These are phyloP conservation scores for Gisinianus flammeolus DNA, from an alignment of 2,888 invertebrate species.

Conservation along the genomic window DNA sequence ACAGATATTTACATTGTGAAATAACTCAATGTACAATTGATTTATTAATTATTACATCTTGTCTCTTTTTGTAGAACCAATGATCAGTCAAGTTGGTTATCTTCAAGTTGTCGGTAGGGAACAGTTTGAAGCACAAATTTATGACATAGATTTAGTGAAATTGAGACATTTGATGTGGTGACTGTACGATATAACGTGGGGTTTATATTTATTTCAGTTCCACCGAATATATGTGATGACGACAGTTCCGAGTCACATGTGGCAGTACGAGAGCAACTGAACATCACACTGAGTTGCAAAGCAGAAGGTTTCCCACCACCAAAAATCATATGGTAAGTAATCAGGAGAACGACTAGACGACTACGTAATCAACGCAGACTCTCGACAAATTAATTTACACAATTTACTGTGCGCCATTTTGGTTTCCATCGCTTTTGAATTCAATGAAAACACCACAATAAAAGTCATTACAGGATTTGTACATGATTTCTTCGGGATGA, in stretches of 20 bases:
- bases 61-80: conserved; percentile 74
- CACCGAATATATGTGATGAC: conserved; percentile 89
- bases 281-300: conserved; percentile 88
- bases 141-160: background rate
- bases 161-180: background rate
- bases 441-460: too few relatives aligned
- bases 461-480: too few relatives aligned
- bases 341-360: conserved; percentile 81
- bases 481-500: too few relatives aligned
- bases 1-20: background rate
- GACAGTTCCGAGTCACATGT: conserved; percentile 90
- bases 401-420: too few relatives aligned
- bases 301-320: conserved; percentile 91
- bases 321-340: conserved; percentile 79
- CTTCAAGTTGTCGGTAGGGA: conserved; percentile 88
- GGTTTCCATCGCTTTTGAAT: too few relatives aligned
- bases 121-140: background rate
- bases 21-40: background rate
- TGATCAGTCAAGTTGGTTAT: conserved; percentile 94
- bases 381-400: too few relatives aligned
- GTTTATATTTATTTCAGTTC: conserved; percentile 69
- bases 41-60: background rate
- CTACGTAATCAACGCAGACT: too few relatives aligned
- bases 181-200: background rate
- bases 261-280: conserved; percentile 90